phyloP scores from a whole-genome alignment of 1,140 invertebrate genomes.

The Lasioglossum albipes region DNA sequence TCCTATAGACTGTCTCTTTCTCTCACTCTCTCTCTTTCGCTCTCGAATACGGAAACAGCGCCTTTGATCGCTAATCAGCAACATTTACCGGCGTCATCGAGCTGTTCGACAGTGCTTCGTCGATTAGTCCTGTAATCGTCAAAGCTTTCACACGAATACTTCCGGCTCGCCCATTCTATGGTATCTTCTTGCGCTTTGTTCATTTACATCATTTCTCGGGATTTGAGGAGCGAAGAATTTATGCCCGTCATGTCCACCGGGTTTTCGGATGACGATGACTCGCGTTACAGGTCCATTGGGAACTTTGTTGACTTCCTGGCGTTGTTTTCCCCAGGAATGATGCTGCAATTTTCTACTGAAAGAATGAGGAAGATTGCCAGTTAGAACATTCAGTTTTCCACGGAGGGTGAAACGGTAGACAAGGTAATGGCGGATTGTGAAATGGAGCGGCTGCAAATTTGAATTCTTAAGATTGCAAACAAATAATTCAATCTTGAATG shows the following conservation, averaged over 20 bases:
- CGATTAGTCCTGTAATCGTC: too few relatives aligned
- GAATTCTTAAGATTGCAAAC: too few relatives aligned
- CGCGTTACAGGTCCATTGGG: too few relatives aligned
- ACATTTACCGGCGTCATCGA: background rate
- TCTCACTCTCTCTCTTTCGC: too few relatives aligned
- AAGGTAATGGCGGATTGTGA: background rate
- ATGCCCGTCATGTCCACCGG: background rate
- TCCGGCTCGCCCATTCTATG: background rate
- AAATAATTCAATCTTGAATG: too few relatives aligned
- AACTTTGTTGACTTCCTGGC: background rate
- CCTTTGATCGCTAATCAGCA: background rate
- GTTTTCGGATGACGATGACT: background rate
- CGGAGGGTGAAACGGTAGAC: background rate
- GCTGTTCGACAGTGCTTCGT: background rate
- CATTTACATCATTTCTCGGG: background rate
- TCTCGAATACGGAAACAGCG: background rate
- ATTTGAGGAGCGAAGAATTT: too few relatives aligned
- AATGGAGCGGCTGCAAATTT: too few relatives aligned
- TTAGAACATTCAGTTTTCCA: background rate
- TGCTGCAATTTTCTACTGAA: background rate
- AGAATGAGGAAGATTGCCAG: background rate
- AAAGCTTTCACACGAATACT: background rate
- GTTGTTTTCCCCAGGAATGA: too few relatives aligned
- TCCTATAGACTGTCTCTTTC: background rate
- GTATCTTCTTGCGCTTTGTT: background rate